Evolutionary conservation across 2,888 invertebrate species (phyloP).

Genomic region (Hypercompe scribonia): DNA sequence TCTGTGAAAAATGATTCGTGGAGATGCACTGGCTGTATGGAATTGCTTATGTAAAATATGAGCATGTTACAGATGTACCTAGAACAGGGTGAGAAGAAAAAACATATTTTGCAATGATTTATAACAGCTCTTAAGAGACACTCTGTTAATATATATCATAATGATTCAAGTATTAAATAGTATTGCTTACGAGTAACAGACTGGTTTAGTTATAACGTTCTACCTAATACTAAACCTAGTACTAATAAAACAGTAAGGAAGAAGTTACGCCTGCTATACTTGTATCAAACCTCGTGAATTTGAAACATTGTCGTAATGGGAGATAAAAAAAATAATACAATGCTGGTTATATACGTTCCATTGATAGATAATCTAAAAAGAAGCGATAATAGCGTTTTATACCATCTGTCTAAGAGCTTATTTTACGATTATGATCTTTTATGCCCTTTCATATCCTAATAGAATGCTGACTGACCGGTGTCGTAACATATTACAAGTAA

Average conservation of each 20-base stretch:
- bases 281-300: neutral
- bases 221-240: neutral
- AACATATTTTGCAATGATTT: conserved; percentile 1
- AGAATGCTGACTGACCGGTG: conserved; percentile 10
- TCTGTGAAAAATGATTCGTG: conserved; percentile 67
- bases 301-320: too few relatives aligned
- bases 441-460: conserved; percentile 19
- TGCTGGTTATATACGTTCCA: neutral
- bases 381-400: conserved; percentile 18
- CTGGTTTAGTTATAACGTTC: neutral
- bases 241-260: too few relatives aligned
- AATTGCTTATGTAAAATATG: conserved; percentile 25
- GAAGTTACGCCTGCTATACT: neutral
- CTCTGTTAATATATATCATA: too few relatives aligned
- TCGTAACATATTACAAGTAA: conserved; percentile 25
- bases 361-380: conserved; percentile 8
- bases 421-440: conserved; percentile 26
- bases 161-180: too few relatives aligned
- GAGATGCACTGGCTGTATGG: conserved; percentile 27
- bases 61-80: conserved; percentile 8
- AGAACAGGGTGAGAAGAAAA: conserved; percentile 1
- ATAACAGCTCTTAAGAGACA: too few relatives aligned
- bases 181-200: neutral
- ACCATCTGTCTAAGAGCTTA: conserved; percentile 20
- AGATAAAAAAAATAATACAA: neutral